phyloP scores from a whole-genome alignment of 2,113 vertebrate species.

The Himantopus leucocephalus region DNA sequence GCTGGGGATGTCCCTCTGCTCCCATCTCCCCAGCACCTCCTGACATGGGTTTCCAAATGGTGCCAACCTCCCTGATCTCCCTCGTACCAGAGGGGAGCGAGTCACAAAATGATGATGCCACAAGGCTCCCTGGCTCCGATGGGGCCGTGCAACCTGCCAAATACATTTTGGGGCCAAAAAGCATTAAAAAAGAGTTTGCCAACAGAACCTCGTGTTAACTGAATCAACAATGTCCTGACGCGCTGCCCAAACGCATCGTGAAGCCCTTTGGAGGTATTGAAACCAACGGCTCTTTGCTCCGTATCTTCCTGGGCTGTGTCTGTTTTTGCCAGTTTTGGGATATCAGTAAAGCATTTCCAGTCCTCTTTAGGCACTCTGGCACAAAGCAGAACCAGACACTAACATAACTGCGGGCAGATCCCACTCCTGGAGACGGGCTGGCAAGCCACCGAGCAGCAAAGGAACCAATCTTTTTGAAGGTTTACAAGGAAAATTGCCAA shows the following conservation, averaged over 20 bases:
- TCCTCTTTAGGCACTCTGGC: neutral
- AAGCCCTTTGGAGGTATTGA: neutral
- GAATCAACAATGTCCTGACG: neutral
- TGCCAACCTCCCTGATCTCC: neutral
- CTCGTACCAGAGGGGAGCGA: fast-evolving
- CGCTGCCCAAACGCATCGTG: fast-evolving
- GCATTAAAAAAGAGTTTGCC: neutral
- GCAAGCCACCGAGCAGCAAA: neutral
- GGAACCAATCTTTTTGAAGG: neutral
- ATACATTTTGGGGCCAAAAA: neutral
- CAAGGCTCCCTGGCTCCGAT: neutral
- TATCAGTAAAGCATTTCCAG: neutral
- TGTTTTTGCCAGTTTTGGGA: neutral
- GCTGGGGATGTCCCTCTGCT: neutral
- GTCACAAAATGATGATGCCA: neutral
- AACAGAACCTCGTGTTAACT: neutral
- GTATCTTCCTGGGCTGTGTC: neutral
- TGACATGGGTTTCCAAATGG: neutral
- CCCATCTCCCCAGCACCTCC: neutral
- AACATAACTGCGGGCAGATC: neutral
- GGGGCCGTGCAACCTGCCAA: neutral
- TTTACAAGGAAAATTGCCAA: neutral
- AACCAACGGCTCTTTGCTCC: fast-evolving
- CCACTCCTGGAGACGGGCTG: neutral
- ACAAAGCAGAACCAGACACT: neutral